phyloP scores from a whole-genome alignment of 1,140 invertebrate genomes.

The Luehdorfia chinensis region DNA sequence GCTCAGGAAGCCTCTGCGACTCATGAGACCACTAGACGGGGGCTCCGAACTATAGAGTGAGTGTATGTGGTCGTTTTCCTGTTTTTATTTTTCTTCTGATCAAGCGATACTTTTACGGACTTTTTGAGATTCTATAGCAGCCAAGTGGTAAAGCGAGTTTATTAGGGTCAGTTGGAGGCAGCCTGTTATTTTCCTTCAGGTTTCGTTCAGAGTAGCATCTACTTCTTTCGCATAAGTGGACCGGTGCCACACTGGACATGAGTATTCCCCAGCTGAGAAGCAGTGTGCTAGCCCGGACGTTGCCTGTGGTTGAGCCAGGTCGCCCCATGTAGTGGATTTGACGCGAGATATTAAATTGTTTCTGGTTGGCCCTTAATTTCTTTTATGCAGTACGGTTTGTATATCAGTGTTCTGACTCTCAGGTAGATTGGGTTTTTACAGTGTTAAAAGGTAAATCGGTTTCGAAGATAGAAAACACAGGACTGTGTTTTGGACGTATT shows the following conservation, averaged over 20 bases:
- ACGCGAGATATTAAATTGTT: constrained; percentile 3
- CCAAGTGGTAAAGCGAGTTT: no score
- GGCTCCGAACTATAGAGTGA: no score
- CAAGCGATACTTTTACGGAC: no score
- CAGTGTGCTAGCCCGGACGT: constrained; percentile 2
- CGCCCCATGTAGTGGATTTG: background rate
- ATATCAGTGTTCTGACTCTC: background rate
- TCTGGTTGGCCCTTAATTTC: background rate
- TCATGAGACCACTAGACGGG: no score
- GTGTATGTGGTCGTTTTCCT: no score
- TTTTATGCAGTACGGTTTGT: background rate
- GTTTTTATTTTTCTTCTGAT: no score
- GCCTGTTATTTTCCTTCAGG: no score
- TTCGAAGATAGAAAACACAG: constrained; percentile 9
- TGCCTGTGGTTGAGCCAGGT: background rate
- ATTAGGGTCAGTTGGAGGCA: no score
- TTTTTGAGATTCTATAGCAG: no score
- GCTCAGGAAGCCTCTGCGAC: no score
- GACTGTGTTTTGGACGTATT: constrained; percentile 8
- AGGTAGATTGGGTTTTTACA: constrained; percentile 1
- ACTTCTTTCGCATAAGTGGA: constrained; percentile 4
- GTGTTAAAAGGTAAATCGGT: background rate
- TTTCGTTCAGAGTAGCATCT: constrained; percentile 9
- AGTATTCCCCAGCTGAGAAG: constrained; percentile 13
- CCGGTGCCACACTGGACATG: constrained; percentile 17